phyloP scores from a whole-genome alignment of 2,113 vertebrate species.

The Urocynchramus pylzowi region DNA sequence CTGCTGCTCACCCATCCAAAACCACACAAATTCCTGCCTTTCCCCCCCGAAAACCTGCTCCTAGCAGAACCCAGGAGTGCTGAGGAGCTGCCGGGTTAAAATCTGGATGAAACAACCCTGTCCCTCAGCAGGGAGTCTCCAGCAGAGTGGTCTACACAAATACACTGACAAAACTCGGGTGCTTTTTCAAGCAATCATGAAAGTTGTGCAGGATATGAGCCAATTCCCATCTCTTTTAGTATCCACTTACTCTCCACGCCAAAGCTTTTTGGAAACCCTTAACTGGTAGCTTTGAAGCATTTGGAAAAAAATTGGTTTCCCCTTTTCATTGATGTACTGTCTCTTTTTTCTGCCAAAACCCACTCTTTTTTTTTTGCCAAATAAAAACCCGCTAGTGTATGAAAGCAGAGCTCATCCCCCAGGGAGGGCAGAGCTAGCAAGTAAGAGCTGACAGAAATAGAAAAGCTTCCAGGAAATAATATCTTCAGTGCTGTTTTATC shows the following conservation, averaged over 20 bases:
- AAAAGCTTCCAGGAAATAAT: constrained; percentile 56
- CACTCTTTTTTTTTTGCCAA: constrained; percentile 41
- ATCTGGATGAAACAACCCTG: not conserved
- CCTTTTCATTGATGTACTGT: constrained; percentile 54
- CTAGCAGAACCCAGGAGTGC: not conserved
- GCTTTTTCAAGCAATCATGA: constrained; percentile 17
- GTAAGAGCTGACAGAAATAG: constrained; percentile 54
- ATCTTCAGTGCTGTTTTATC: constrained; percentile 35
- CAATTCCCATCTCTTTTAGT: constrained; percentile 41
- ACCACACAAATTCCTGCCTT: not conserved
- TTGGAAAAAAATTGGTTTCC: constrained; percentile 46
- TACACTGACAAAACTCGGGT: not conserved
- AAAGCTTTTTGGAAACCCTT: constrained; percentile 51
- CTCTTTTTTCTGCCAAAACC: constrained; percentile 62
- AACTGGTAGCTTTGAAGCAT: constrained; percentile 43
- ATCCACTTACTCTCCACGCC: constrained; percentile 17
- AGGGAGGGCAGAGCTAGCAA: constrained; percentile 24
- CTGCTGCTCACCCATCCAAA: not conserved
- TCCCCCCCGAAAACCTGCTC: not conserved
- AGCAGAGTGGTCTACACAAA: constrained; percentile 24
- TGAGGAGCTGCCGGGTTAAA: not conserved
- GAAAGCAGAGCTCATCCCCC: constrained; percentile 45
- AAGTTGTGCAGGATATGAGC: not conserved
- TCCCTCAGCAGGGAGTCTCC: not conserved
- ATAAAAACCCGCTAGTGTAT: constrained; percentile 45